Conservation (phyloP, 2,113 vertebrate genomes). For the Illadopsis cleaveri region DNA sequence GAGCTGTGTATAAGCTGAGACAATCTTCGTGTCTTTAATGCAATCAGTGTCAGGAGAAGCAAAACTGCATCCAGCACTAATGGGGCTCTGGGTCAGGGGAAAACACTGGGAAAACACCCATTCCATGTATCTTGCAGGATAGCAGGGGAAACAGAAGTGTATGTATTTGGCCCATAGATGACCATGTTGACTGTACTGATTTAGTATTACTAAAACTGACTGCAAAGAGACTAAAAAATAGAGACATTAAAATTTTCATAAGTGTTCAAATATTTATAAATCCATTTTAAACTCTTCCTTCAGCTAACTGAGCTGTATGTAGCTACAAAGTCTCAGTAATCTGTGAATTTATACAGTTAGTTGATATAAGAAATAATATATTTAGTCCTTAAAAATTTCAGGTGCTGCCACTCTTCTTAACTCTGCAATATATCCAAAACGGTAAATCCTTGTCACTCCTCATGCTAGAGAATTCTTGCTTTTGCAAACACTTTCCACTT, state of each 20-base stretch:
- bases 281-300: neutral
- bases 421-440: neutral
- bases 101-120: neutral
- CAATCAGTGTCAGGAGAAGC: neutral
- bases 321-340: neutral
- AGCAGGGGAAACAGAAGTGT: neutral
- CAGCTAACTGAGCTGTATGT: neutral
- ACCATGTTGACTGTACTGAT: neutral
- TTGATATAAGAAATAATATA: neutral
- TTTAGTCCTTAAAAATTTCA: neutral
- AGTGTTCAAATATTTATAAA: neutral
- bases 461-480: neutral
- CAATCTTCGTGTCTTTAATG: neutral
- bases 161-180: neutral
- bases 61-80: neutral
- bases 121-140: neutral
- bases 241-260: neutral
- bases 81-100: neutral
- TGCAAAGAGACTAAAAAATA: neutral
- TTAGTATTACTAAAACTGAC: neutral
- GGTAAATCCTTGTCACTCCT: neutral
- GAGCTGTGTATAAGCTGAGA: neutral
- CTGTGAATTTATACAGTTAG: neutral
- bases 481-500: neutral
- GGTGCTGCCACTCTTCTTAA: neutral